Evolutionary conservation across 2,797 vertebrate genomes (phyloP).

Genomic region (Okamejei kenojei): DNA sequence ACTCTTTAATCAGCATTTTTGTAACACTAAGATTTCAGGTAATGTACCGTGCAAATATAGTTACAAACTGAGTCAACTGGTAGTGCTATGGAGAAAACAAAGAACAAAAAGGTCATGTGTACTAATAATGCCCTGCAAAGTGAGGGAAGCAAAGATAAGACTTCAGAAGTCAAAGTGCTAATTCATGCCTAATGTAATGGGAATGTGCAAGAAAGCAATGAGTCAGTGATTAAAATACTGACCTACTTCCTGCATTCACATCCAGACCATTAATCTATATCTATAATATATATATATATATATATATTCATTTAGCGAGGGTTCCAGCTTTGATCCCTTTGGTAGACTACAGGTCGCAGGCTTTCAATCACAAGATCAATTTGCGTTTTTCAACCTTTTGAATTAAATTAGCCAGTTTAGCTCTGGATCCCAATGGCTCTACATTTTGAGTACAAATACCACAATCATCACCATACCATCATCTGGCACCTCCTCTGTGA

Average conservation of each 20-base stretch:
- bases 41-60: not conserved
- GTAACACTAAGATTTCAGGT: not conserved
- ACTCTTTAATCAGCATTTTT: not conserved
- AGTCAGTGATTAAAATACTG: not conserved
- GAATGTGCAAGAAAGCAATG: not conserved
- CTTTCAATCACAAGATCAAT: no score
- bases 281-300: no score
- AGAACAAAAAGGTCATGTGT: not conserved
- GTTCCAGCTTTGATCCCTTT: no score
- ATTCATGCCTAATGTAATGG: not conserved
- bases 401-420: no score
- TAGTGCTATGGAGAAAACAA: not conserved
- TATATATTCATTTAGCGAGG: no score
- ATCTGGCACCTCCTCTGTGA: no score
- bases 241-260: not conserved
- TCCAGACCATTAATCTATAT: no score
- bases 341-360: no score
- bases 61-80: not conserved
- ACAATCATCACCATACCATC: no score
- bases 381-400: no score
- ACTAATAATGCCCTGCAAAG: conserved; percentile 5
- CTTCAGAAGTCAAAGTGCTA: not conserved
- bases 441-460: no score
- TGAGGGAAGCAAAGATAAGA: not conserved
- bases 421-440: no score